Base-by-base conservation (phyloP, 1,140 invertebrate genomes). In the Aphelenchoides avenae region DNA sequence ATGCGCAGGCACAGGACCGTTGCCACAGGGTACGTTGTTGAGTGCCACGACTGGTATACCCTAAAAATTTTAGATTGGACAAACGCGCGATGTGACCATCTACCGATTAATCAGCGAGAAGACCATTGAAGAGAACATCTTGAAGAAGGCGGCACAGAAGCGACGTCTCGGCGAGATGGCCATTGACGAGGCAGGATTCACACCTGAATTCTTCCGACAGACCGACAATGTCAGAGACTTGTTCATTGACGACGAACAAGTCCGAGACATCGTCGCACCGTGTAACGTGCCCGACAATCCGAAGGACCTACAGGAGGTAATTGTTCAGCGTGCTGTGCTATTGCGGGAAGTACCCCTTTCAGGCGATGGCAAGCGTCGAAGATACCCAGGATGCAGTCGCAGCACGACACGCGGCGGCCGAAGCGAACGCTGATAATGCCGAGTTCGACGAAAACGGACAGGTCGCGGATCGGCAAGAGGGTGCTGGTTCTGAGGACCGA, bases 61-160 rank as follows among this genome's bases (percentile, higher is more conserved):
- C 15, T 18, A 3, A 39, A 39, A 39, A 22, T 57, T 73, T 43
- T 44, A 95, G 66, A 99, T 99, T 75, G 95, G 95, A 1, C 95
- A 99, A 82, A 99, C 95, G 0, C 83, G 93, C 68, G 94, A 98
- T 84, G 95, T 99, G 44, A 91, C 97, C 81, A 98, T 99, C 76
- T 99, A 95, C 80, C 84, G 92, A 33, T 82, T 99, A 53, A 88
- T 99, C 18, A 94, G 91, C 76, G 89, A 94, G 78, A 88, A 86
- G 79, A 98, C 95, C 7, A 87, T 99, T 22, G 95, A 99, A 82
- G 95, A 99, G 78, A 99, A 99, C 80, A 99, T 99, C 70, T 79
- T 98, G 52, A 94, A 93, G 76, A 99, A 99, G 79, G 94, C 95
- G 0, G 93, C 92, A 80, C 92, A 98, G 78, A 99, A 99, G 76